These are phyloP conservation scores for Entomobrya proxima DNA, from an alignment of 2,888 invertebrate species.

Conservation along the genomic window DNA sequence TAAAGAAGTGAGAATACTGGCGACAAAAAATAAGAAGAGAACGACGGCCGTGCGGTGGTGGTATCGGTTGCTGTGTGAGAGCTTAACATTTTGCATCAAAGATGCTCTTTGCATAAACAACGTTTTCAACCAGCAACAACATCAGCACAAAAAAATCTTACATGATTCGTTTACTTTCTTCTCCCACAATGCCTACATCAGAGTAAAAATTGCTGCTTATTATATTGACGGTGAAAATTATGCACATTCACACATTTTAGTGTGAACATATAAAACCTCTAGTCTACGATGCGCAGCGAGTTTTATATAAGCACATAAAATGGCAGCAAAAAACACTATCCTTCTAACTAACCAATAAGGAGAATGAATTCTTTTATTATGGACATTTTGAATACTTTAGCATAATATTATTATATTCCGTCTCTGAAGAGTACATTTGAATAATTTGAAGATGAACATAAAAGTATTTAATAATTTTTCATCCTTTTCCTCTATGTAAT, in stretches of 20 bases:
- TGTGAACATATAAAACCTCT: too few relatives aligned
- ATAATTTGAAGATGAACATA: too few relatives aligned
- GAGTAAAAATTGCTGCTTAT: background rate
- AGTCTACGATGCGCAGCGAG: too few relatives aligned
- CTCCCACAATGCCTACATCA: background rate
- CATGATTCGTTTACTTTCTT: conserved; percentile 10
- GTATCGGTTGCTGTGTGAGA: background rate
- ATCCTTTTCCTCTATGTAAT: too few relatives aligned
- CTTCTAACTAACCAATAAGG: too few relatives aligned
- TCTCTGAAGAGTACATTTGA: too few relatives aligned
- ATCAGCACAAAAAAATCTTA: too few relatives aligned
- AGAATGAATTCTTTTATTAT: too few relatives aligned
- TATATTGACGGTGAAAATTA: background rate
- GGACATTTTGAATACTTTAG: too few relatives aligned
- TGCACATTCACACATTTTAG: background rate
- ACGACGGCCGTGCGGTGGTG: background rate
- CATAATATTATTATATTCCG: too few relatives aligned
- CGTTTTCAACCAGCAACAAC: background rate
- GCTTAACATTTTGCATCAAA: background rate
- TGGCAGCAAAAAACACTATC: too few relatives aligned
- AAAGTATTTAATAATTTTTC: background rate
- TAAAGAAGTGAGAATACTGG: conserved; percentile 6
- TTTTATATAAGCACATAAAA: too few relatives aligned
- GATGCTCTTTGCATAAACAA: background rate
- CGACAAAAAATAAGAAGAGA: background rate